Base-by-base conservation (phyloP, 1,140 invertebrate species). In the Pantala flavescens region DNA sequence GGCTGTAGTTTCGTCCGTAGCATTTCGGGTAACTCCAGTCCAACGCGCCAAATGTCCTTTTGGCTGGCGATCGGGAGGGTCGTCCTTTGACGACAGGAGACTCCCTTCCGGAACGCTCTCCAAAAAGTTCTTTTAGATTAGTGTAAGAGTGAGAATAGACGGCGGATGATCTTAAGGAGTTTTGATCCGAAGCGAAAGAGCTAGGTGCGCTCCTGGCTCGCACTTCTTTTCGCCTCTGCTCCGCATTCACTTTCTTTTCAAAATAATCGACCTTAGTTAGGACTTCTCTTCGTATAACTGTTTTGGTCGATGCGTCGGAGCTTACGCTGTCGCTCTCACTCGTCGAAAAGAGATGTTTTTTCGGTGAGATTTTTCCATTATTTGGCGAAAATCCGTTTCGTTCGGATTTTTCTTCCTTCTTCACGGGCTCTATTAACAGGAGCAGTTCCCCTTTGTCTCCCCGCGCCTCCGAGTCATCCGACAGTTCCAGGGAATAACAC, bases 231-330 rank as follows among this genome's bases (percentile, higher is more conserved):
- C n/a, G n/a, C n/a, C n/a, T n/a, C n/a, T n/a, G n/a, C n/a, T n/a
- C n/a, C 28, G 28, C 28, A 9, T 36, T 36, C 28, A 63, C 2
- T 0, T 88, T 87, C 19, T 87, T 89, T 81, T 93, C 92, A 79
- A 92, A 93, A 82, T 91, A 93, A 79, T 93, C 88, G 0, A 93
- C 90, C 81, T 92, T 93, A 74, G 87, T 86, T 71, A 86, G 86
- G 0, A 92, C 87, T 74, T 88, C 87, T 74, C 88, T 87, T 74
- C 86, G 83, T 28, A 91, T 88, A 0, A 88, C 89, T 14, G 88
- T 91, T 80, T 83, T 87, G 7, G 87, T 86, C 0, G 90, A 91
- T 36, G 87, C 84, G 76, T 91, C 90, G 0, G 90, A 91, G 78
- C 89, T 89, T n/a, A 84, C 88, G 10, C 88, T 84, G 0, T 80